Evolutionary conservation across 2,888 invertebrate species (phyloP).

Genomic region (Pheosia tremula): DNA sequence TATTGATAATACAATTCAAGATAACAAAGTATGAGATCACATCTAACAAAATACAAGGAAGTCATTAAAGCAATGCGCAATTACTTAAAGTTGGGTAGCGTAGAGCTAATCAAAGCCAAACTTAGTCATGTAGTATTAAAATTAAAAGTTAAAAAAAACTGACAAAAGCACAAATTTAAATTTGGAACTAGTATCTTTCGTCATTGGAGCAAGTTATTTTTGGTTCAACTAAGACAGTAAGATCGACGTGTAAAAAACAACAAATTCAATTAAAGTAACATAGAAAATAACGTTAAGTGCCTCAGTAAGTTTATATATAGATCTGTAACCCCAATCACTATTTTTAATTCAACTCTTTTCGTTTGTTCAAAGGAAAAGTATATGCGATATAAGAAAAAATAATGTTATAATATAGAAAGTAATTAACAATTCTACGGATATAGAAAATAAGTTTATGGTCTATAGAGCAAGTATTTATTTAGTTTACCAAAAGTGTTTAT

Average conservation of each 20-base stretch:
- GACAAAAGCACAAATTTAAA: too few relatives aligned
- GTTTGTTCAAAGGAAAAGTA: conserved; percentile 9
- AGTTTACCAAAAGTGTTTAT: conserved; percentile 24
- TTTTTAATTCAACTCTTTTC: conserved; percentile 28
- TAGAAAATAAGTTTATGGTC: too few relatives aligned
- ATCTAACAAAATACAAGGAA: conserved; percentile 57
- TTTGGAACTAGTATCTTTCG: too few relatives aligned
- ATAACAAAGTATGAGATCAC: conserved; percentile 62
- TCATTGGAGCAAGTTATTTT: not conserved
- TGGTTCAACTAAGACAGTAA: conserved; percentile 7
- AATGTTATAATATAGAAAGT: too few relatives aligned
- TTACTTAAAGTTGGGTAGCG: not conserved
- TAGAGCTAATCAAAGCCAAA: too few relatives aligned
- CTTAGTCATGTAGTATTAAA: too few relatives aligned
- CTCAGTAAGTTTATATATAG: conserved; percentile 35
- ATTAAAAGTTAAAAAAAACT: too few relatives aligned
- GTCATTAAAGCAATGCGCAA: conserved; percentile 29
- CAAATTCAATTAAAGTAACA: conserved; percentile 23
- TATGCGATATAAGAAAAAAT: not conserved
- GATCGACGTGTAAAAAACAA: conserved; percentile 22
- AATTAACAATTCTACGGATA: too few relatives aligned
- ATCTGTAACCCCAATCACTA: conserved; percentile 37
- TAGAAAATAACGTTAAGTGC: conserved; percentile 26
- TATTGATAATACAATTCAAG: conserved; percentile 55
- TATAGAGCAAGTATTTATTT: conserved; percentile 11